Conservation (phyloP, 2,888 invertebrate genomes). For the Athrips mouffetella region DNA sequence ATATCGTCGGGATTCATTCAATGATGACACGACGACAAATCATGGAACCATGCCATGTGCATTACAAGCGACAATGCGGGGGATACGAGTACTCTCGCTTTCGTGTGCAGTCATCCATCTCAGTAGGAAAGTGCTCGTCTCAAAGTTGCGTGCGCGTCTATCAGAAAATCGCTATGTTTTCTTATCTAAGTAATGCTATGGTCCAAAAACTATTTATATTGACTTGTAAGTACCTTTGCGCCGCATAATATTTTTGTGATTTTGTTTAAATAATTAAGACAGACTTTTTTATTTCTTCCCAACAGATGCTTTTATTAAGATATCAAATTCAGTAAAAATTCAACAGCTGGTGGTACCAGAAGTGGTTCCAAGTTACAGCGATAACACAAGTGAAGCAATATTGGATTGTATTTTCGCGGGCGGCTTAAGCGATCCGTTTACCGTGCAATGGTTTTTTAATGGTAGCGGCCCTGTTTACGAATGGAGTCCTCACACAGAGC, state of each 20-base stretch:
- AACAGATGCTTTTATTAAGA: conserved; percentile 16
- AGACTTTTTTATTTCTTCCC: not conserved
- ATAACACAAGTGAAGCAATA: conserved; percentile 24
- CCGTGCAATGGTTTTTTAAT: conserved; percentile 36
- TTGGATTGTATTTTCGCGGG: conserved; percentile 36
- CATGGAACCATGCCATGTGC: no score
- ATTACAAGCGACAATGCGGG: not conserved
- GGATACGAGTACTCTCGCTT: conserved; percentile 14
- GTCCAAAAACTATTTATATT: not conserved
- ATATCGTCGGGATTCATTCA: no score
- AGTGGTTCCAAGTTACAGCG: conserved; percentile 29
- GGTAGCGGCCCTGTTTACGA: conserved; percentile 28
- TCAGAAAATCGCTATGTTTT: not conserved
- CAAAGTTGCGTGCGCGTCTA: conserved; percentile 12
- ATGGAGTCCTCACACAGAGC: conserved; percentile 31
- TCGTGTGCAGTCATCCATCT: conserved; percentile 12
- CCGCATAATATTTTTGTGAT: not conserved
- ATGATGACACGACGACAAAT: no score
- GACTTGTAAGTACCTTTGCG: not conserved
- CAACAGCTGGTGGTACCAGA: conserved; percentile 38
- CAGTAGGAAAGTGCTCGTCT: conserved; percentile 9
- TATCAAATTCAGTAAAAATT: conserved; percentile 33
- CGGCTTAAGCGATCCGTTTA: conserved; percentile 27
- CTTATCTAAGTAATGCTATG: not conserved
- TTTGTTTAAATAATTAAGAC: not conserved